phyloP scores from a whole-genome alignment of 2,797 vertebrate genomes.

The Diglossa cyanea region DNA sequence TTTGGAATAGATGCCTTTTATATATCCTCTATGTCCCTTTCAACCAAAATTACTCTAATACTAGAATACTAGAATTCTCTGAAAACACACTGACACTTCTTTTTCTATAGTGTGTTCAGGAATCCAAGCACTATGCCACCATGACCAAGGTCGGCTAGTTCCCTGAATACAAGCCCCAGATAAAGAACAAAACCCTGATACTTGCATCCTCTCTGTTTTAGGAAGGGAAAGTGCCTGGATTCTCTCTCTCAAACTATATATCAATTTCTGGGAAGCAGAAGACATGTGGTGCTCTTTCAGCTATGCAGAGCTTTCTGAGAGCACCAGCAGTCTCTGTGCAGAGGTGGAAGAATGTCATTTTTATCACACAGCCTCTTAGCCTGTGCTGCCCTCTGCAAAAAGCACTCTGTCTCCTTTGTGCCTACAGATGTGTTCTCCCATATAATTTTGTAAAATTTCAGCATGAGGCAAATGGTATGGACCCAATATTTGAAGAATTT shows the following conservation, averaged over 20 bases:
- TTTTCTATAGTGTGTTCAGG: neutral
- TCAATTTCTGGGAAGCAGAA: neutral
- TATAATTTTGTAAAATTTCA: neutral
- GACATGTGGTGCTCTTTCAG: neutral
- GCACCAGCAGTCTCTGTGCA: neutral
- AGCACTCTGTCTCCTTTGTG: neutral
- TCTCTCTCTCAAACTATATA: neutral
- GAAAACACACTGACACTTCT: neutral
- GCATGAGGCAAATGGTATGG: neutral
- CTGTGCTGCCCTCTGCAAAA: neutral
- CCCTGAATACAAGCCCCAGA: neutral
- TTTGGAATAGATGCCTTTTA: neutral
- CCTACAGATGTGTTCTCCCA: neutral
- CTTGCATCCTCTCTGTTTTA: neutral
- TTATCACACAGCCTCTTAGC: neutral
- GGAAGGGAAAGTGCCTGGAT: neutral
- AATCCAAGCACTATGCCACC: neutral
- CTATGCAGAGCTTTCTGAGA: neutral
- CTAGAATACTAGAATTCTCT: neutral
- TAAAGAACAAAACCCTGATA: neutral
- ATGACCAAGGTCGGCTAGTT: neutral
- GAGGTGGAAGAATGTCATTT: accelerated
- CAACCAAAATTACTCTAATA: neutral
- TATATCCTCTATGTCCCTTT: neutral
- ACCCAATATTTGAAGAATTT: neutral